Percentiles rank a stretch among this genome's conserved stretches.
These are phyloP conservation scores for Pyrrhia umbra DNA, from an alignment of 2,888 invertebrate species.

Conservation along the genomic window DNA sequence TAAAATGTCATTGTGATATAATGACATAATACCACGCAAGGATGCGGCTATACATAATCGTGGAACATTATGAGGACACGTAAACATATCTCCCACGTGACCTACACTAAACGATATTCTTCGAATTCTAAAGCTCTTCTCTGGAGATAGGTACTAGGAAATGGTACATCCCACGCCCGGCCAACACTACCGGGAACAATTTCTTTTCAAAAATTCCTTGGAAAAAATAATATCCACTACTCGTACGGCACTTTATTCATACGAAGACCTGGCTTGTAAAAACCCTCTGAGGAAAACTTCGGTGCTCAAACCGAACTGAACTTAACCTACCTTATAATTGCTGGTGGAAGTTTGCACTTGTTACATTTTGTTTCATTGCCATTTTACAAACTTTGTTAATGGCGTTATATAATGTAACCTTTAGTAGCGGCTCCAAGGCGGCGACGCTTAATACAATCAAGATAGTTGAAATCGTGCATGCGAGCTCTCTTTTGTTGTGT, in stretches of 20 bases:
- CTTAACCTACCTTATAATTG: slow-evolving; percentile 60
- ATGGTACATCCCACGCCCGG: slow-evolving; percentile 43
- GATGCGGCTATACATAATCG: slow-evolving; percentile 11
- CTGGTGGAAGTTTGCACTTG: slow-evolving; percentile 54
- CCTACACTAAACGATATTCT: slow-evolving; percentile 9
- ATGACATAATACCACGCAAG: slow-evolving; percentile 33
- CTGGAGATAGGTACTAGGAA: slow-evolving; percentile 44
- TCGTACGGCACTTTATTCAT: slow-evolving; percentile 74
- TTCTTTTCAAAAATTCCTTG: slow-evolving; percentile 57
- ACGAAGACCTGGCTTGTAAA: slow-evolving; percentile 63
- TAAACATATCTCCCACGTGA: neutral
- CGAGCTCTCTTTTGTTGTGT: slow-evolving; percentile 42
- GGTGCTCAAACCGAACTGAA: slow-evolving; percentile 46
- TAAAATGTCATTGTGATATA: slow-evolving; percentile 31
- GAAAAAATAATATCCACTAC: slow-evolving; percentile 64
- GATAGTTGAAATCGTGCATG: slow-evolving; percentile 55
- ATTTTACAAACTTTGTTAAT: slow-evolving; percentile 62
- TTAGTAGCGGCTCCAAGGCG: slow-evolving; percentile 48
- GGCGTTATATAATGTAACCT: slow-evolving; percentile 63
- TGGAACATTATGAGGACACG: slow-evolving; percentile 2
- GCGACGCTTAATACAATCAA: slow-evolving; percentile 50
- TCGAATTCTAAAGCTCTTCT: slow-evolving; percentile 7
- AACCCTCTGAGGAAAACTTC: slow-evolving; percentile 59
- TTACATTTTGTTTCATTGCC: slow-evolving; percentile 65
- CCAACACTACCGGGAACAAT: slow-evolving; percentile 51